phyloP scores from a whole-genome alignment of 2,888 invertebrate genomes.

The Drosophila demipolita region DNA sequence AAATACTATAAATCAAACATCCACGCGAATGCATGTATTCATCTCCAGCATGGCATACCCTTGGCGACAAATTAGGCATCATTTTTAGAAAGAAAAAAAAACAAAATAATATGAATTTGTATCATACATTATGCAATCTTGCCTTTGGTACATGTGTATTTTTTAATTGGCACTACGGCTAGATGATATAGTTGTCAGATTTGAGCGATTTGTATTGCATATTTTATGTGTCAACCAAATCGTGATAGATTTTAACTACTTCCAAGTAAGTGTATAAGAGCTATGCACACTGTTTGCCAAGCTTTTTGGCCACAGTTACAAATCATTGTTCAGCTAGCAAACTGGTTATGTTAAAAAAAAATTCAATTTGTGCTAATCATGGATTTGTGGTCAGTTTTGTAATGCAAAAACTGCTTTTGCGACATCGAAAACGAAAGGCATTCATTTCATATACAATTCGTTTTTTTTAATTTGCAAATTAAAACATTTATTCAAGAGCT shows the following conservation, averaged over 20 bases:
- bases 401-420: slow-evolving; percentile 39
- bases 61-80: slow-evolving; percentile 10
- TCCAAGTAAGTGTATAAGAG: slow-evolving; percentile 33
- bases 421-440: slow-evolving; percentile 27
- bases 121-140: slow-evolving; percentile 8
- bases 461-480: slow-evolving; percentile 1
- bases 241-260: slow-evolving; percentile 30
- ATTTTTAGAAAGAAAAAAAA: slow-evolving; percentile 3
- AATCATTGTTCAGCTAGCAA: slow-evolving; percentile 42
- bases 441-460: slow-evolving; percentile 14
- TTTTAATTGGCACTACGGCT: background rate
- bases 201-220: slow-evolving; percentile 11
- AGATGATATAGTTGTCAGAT: slow-evolving; percentile 5
- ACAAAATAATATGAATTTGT: background rate
- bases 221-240: slow-evolving; percentile 30
- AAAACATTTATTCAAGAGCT: background rate
- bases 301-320: slow-evolving; percentile 36
- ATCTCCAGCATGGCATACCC: slow-evolving; percentile 22
- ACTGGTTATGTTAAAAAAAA: slow-evolving; percentile 44
- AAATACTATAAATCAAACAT: slow-evolving; percentile 15
- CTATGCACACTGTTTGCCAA: slow-evolving; percentile 13
- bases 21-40: background rate
- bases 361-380: slow-evolving; percentile 50
- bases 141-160: background rate
- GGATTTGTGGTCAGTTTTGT: slow-evolving; percentile 51